Base-by-base conservation (phyloP, 1,140 invertebrate genomes). In the Zaprionus lachaisei region DNA sequence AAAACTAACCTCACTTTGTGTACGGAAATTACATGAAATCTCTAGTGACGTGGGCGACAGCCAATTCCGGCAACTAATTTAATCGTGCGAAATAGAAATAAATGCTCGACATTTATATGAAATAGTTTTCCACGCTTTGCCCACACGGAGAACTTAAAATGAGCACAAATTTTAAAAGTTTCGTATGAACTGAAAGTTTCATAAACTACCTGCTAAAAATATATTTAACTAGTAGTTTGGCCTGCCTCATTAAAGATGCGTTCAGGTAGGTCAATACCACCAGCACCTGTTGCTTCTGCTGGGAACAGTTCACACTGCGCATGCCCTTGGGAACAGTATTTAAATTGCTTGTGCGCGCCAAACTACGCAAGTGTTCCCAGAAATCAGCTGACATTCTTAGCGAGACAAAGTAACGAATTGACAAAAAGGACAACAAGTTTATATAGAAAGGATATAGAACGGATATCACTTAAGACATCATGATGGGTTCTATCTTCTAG, bases 161-260 rank as follows among this genome's bases (percentile, higher is more conserved):
- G n/a, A 6, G 41, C 7, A 12, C 20, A 14, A 22, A 3, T 0
- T 51, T 12, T 5, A 20, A 51, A 49, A 51, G 4, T 51, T 51
- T 24, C 20, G 1, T 20, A 5, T 5, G 11, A 51, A 51, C 47
- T 14, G 12, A 24, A 51, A 51, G 17, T 51, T 51, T 51, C 15
- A 15, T 17, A 15, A 64, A 71, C 51, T 38, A 11, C 20, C 9
- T 58, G 56, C 54, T 38, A 60, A n/a, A 51, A 54, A 17, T 41
- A n/a, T 54, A 14, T 57, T 60, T 56, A 55, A 17, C 34, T 31
- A 44, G 31, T 51, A 14, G 20, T 24, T 12, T 79, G 68, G 55
- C 63, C 65, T 81, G 60, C 49, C 66, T 67, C 65, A 82, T 82
- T 51, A 67, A 85, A 86, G 72, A 82, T 86, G n/a, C 71, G 86